These are phyloP conservation scores for Hypomecis atomaria DNA, from an alignment of 2,888 invertebrate genomes.

Conservation along the genomic window DNA sequence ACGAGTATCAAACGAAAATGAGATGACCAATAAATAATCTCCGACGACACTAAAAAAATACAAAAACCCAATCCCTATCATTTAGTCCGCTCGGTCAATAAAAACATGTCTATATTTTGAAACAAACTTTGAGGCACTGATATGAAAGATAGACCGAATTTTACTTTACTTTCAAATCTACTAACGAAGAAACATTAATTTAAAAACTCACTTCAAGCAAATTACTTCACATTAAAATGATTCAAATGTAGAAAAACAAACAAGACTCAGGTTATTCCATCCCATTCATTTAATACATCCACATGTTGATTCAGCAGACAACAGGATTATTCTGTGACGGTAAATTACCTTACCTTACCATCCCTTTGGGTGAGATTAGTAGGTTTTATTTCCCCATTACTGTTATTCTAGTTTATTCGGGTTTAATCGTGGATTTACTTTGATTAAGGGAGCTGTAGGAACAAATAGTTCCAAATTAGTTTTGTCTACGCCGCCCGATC, in stretches of 20 bases:
- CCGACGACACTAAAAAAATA: too few species aligned
- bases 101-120: too few species aligned
- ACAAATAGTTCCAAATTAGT: conserved; percentile 41
- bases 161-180: too few species aligned
- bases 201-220: too few species aligned
- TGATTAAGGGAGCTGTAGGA: conserved; percentile 43
- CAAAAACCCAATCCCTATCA: too few species aligned
- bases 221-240: too few species aligned
- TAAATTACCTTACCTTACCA: conserved; percentile 40
- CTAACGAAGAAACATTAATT: neutral
- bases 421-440: conserved; percentile 41
- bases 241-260: neutral
- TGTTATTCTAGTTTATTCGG: conserved; percentile 46
- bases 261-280: conserved; percentile 4
- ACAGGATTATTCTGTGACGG: conserved; percentile 38
- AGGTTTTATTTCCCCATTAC: conserved; percentile 50
- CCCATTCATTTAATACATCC: conserved; percentile 22
- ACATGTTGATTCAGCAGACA: conserved; percentile 40
- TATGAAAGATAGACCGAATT: too few species aligned
- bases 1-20: too few species aligned
- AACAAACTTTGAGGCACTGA: too few species aligned
- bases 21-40: too few species aligned
- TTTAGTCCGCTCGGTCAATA: too few species aligned
- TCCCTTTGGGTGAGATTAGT: conserved; percentile 43
- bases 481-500: conserved; percentile 26